phyloP scores from a whole-genome alignment of 2,113 vertebrate species.

The Fulmarus glacialis region DNA sequence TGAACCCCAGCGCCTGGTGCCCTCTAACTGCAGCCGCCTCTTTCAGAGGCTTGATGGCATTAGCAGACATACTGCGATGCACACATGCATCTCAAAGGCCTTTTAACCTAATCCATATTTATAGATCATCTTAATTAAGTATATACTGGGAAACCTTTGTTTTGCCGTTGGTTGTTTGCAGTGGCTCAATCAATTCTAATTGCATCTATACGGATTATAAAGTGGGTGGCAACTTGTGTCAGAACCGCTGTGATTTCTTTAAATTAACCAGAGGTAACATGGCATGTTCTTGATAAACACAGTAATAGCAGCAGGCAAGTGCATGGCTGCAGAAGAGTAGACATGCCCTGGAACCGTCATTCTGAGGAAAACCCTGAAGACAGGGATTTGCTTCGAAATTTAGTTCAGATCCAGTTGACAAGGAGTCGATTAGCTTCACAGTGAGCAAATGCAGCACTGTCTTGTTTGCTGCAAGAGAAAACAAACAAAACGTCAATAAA shows the following conservation, averaged over 20 bases:
- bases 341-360: conserved; percentile 18
- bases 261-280: conserved; percentile 13
- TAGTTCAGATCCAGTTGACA: conserved; percentile 60
- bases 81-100: not conserved
- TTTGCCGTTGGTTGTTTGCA: conserved; percentile 50
- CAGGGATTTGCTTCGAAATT: conserved; percentile 43
- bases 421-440: conserved; percentile 57
- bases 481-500: conserved; percentile 65
- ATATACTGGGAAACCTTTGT: conserved; percentile 33
- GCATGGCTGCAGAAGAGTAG: not conserved
- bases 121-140: conserved; percentile 48
- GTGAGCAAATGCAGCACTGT: conserved; percentile 61
- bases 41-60: not conserved
- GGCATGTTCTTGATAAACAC: not conserved
- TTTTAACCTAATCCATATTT: conserved; percentile 55
- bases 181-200: conserved; percentile 56
- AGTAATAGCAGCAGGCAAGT: not conserved
- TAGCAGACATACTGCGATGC: not conserved
- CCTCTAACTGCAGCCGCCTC: not conserved
- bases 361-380: conserved; percentile 21
- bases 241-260: conserved; percentile 41
- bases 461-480: conserved; percentile 62
- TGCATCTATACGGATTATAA: conserved; percentile 34
- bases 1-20: not conserved
- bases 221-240: conserved; percentile 38